Conservation (phyloP, 1,140 invertebrate genomes). For the Trichonephila clavata region DNA sequence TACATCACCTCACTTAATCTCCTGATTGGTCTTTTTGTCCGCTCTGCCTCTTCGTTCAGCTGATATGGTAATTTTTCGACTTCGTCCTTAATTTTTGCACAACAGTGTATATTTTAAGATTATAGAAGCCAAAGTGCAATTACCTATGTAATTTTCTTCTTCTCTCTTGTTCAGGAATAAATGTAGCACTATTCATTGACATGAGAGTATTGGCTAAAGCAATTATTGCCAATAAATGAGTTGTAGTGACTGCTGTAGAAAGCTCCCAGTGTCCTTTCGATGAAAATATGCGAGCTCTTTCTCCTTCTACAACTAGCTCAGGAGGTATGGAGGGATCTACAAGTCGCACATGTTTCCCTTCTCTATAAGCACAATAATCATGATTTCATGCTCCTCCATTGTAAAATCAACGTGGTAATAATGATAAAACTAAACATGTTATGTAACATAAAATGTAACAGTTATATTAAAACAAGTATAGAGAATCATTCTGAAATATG, state of each 20-base stretch:
- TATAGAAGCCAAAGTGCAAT: not conserved
- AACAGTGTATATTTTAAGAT: too few relatives aligned
- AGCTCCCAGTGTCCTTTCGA: conserved; percentile 96
- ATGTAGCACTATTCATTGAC: conserved; percentile 98
- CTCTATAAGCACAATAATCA: conserved; percentile 23
- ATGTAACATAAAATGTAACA: too few relatives aligned
- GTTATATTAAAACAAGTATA: too few relatives aligned
- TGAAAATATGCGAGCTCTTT: conserved; percentile 90
- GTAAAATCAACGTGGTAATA: too few relatives aligned
- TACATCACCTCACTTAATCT: too few relatives aligned
- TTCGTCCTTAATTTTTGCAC: too few relatives aligned
- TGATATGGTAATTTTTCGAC: too few relatives aligned
- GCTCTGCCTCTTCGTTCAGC: too few relatives aligned
- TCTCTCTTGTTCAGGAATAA: conserved; percentile 82
- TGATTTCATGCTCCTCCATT: not conserved
- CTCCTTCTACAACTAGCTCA: conserved; percentile 88
- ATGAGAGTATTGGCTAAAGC: conserved; percentile 97
- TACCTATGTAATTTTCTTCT: conserved; percentile 77
- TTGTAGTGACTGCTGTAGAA: conserved; percentile 95
- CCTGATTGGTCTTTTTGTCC: too few relatives aligned
- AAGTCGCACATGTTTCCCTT: conserved; percentile 61
- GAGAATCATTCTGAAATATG: too few relatives aligned
- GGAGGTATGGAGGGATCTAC: conserved; percentile 86
- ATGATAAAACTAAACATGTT: too few relatives aligned
- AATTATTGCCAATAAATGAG: conserved; percentile 96